Evolutionary conservation across 2,797 vertebrate genomes (phyloP), one percentile per base, ranked within the genome.

Genomic region (Botia kubotai): DNA sequence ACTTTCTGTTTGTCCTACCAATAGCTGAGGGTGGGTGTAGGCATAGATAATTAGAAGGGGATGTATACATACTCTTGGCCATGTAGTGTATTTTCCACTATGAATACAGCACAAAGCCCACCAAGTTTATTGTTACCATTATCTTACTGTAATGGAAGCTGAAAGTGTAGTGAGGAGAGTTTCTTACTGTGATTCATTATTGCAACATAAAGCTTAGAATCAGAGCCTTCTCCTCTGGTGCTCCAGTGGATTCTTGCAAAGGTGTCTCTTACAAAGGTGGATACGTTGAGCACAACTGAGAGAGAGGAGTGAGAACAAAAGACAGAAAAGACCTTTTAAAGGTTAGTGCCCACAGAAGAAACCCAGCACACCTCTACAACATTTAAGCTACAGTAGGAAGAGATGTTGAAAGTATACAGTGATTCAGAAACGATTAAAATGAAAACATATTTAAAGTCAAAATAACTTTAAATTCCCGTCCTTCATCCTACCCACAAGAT

Each of bases 201-300:
- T 89, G 93, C 91, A 89, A 94, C 90, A 90, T 92, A 94, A 90
- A 95, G 90, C 89, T 94, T 88, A 17, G 86, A 91, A 87, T 92
- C 87, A 84, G 87, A 87, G 75, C 88, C 90, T 86, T 91, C 90
- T 50, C 89, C 90, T 84, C 81, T 89, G 84, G 91, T 87, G 90
- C 91, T 93, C 94, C 93, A 95, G 92, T 90, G 94, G 93, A 95
- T 93, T 92, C 91, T 94, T 86, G 91, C 93, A 93, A 89, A 93
- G 86, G 92, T 95, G 90, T 93, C 91, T 89, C 91, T 94, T 89
- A 93, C 93, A 85, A 90, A 92, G 68, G 89, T 93, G 90, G 93
- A 94, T 92, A 94, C 89, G 87, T 94, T 94, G 88, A 92, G 90
- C 90, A 94, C 89, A 81, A 73, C 89, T 84, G 92, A 92, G 89